Percentiles rank a stretch among this genome's conserved stretches.
Evolutionary conservation across 2,113 vertebrate genomes (phyloP).

Genomic region (Platysteira castanea): DNA sequence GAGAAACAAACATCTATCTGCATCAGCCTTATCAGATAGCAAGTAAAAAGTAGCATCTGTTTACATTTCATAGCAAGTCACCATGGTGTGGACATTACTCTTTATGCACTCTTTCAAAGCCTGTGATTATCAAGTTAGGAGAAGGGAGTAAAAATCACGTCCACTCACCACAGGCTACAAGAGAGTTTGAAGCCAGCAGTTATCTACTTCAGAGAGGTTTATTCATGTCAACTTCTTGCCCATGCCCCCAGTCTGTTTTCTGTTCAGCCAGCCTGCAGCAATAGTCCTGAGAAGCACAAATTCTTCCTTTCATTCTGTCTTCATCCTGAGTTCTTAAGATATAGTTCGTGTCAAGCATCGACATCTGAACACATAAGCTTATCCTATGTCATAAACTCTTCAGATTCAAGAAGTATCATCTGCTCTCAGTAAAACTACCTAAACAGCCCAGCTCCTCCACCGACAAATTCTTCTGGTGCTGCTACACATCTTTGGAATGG

Average conservation of each 20-base stretch:
- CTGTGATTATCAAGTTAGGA: not conserved
- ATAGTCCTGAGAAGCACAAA: not conserved
- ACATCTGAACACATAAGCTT: not conserved
- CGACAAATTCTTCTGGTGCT: not conserved
- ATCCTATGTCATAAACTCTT: not conserved
- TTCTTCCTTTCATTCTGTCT: not conserved
- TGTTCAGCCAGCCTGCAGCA: not conserved
- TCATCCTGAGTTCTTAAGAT: not conserved
- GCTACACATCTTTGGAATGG: accelerated
- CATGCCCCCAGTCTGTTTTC: not conserved
- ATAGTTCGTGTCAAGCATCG: not conserved
- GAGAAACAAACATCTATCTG: not conserved
- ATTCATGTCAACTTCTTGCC: not conserved
- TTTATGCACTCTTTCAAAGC: not conserved
- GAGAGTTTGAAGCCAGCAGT: not conserved
- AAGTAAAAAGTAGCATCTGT: not conserved
- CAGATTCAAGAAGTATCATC: not conserved
- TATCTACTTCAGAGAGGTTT: not conserved
- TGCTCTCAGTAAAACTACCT: not conserved
- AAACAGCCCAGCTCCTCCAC: not conserved
- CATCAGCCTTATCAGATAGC: not conserved
- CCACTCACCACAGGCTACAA: not conserved
- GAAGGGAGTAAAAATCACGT: not conserved
- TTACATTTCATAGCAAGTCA: not conserved
- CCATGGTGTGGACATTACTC: not conserved